These are phyloP conservation scores for Leucophora obtusa DNA, from an alignment of 2,888 invertebrate species.

Conservation along the genomic window DNA sequence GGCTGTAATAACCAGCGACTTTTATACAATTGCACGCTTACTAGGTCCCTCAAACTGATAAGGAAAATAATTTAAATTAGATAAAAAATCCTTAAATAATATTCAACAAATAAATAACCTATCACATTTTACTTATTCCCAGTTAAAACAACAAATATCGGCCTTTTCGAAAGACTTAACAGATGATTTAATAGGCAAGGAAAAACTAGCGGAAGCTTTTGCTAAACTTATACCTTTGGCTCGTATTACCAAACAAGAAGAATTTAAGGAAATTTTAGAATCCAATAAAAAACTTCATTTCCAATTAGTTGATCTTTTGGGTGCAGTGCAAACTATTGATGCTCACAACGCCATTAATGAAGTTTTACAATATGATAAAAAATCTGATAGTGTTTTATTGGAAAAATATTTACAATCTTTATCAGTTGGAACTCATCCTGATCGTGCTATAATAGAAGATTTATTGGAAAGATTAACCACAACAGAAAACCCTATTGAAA, in stretches of 20 bases:
- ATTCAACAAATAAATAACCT: not conserved
- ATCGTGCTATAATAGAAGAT: conserved; percentile 79
- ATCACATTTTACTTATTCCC: not conserved
- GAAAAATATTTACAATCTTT: conserved; percentile 88
- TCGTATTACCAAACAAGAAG: conserved; percentile 81
- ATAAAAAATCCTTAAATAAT: not conserved
- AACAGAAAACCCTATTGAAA: conserved; percentile 78
- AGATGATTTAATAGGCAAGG: conserved; percentile 81
- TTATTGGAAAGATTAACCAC: conserved; percentile 70
- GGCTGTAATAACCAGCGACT: too few species aligned
- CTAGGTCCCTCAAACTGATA: too few species aligned
- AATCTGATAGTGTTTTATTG: conserved; percentile 80
- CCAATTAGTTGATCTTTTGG: conserved; percentile 85
- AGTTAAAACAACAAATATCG: conserved; percentile 81
- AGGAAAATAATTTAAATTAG: too few species aligned
- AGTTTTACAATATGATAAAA: conserved; percentile 80
- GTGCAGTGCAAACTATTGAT: conserved; percentile 84
- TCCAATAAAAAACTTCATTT: conserved; percentile 75
- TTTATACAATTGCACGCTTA: too few species aligned
- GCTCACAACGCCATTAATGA: conserved; percentile 85
- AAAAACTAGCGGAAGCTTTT: conserved; percentile 83
- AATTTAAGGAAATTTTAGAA: conserved; percentile 80
- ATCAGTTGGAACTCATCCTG: conserved; percentile 84
- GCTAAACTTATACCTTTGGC: conserved; percentile 82
- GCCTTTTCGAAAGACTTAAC: conserved; percentile 80